Evolutionary conservation across 2,113 vertebrate genomes (phyloP).

Genomic region (Alethe castanea): DNA sequence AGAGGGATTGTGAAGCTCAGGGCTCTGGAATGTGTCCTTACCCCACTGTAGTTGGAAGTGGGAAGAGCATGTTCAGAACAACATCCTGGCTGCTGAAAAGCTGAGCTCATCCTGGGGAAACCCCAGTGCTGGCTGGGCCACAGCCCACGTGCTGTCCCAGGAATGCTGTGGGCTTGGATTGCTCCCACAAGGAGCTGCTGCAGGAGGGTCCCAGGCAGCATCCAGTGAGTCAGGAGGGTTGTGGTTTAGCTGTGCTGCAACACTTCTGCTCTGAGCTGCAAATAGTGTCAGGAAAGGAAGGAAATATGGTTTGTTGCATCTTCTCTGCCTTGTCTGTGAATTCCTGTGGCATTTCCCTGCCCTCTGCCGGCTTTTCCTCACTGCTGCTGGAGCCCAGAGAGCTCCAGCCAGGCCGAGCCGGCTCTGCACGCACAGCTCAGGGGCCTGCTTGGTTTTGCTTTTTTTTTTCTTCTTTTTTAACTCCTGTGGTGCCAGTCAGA

Average conservation of each 20-base stretch:
- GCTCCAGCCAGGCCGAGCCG: background rate
- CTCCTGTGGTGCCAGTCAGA: background rate
- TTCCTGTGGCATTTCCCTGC: background rate
- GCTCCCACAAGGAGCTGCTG: background rate
- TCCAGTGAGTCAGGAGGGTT: background rate
- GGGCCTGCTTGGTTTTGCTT: background rate
- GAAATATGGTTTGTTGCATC: background rate
- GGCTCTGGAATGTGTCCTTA: background rate
- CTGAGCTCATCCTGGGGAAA: background rate
- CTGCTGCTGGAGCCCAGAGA: background rate
- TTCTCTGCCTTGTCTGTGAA: background rate
- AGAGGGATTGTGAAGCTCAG: background rate
- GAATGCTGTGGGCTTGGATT: background rate
- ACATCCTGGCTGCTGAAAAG: background rate
- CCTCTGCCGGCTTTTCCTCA: background rate
- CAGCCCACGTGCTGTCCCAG: background rate
- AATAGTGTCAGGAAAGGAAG: background rate
- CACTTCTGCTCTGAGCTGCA: background rate
- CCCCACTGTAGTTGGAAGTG: background rate
- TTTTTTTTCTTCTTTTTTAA: background rate
- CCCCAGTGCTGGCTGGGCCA: background rate
- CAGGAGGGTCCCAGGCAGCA: background rate
- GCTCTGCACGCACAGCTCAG: background rate
- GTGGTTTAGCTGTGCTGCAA: background rate
- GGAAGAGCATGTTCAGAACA: fast-evolving